Percentiles rank a stretch among this genome's conserved stretches.
phyloP scores from a whole-genome alignment of 1,140 invertebrate species.

The Euglossa dilemma region DNA sequence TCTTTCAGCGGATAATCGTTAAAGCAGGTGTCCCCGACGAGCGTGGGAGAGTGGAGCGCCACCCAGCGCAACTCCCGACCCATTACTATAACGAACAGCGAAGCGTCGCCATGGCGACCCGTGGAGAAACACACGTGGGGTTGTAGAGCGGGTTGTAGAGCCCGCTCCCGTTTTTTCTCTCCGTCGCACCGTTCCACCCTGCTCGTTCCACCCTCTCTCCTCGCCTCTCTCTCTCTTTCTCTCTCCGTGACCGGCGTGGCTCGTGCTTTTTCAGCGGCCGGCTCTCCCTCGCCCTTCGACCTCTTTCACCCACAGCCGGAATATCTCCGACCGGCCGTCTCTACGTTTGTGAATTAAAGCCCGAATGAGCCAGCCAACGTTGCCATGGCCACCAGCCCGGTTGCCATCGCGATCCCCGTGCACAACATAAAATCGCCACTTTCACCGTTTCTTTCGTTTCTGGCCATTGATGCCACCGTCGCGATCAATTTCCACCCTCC shows the following conservation, averaged over 20 bases:
- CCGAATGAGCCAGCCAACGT: conserved; percentile 74
- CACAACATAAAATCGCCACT: conserved; percentile 81
- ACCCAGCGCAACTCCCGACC: conserved; percentile 73
- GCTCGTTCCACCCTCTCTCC: conserved; percentile 28
- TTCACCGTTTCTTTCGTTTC: conserved; percentile 79
- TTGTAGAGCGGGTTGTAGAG: conserved; percentile 34
- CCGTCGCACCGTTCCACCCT: neutral
- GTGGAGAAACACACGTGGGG: conserved; percentile 77
- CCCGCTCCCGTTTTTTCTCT: conserved; percentile 59
- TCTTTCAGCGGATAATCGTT: conserved; percentile 74
- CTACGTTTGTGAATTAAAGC: conserved; percentile 74
- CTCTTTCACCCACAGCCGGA: conserved; percentile 68
- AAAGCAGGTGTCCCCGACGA: conserved; percentile 78
- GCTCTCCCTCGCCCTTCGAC: conserved; percentile 65
- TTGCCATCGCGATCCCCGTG: conserved; percentile 80
- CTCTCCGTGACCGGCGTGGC: neutral
- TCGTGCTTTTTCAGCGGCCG: conserved; percentile 26
- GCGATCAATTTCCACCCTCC: conserved; percentile 77
- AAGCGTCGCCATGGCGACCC: conserved; percentile 75
- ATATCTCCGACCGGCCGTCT: conserved; percentile 64
- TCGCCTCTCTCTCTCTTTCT: conserved; percentile 33
- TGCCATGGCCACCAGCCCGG: conserved; percentile 73
- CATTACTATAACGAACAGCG: conserved; percentile 77
- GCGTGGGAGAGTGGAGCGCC: conserved; percentile 78
- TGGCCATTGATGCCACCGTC: conserved; percentile 77